Evolutionary conservation across 2,113 vertebrate genomes (phyloP).

Genomic region (Sorex fumeus): DNA sequence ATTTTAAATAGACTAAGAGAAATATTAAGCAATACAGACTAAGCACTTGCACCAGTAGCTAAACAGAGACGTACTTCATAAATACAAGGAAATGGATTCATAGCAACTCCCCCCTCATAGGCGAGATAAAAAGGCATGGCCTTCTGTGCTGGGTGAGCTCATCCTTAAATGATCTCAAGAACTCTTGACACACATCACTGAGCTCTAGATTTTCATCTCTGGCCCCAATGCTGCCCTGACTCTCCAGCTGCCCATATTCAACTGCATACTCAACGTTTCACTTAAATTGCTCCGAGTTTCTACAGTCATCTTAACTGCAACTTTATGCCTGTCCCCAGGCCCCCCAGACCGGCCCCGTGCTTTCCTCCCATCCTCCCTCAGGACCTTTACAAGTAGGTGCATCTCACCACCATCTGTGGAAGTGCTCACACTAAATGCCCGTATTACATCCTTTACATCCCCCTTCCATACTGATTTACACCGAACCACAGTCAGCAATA

Average conservation of each 20-base stretch:
- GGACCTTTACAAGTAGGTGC: too few species aligned
- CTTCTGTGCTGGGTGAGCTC: neutral
- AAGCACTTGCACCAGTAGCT: neutral
- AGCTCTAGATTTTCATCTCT: slow-evolving; percentile 39
- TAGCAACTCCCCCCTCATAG: neutral
- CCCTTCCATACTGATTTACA: too few species aligned
- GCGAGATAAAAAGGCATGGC: too few species aligned
- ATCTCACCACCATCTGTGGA: too few species aligned
- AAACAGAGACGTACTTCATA: neutral
- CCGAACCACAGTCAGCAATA: too few species aligned
- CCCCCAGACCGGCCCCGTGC: too few species aligned
- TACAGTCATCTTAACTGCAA: neutral
- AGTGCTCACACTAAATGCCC: too few species aligned
- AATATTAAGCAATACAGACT: too few species aligned
- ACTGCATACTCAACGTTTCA: neutral
- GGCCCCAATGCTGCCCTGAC: neutral
- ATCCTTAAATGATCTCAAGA: slow-evolving; percentile 3
- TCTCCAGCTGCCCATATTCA: neutral
- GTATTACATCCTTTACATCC: too few species aligned
- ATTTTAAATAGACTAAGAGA: too few species aligned
- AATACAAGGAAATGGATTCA: neutral
- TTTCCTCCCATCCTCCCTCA: too few species aligned
- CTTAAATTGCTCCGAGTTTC: neutral
- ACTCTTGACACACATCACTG: neutral
- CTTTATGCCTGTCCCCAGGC: too few species aligned